Percentiles rank a stretch among this genome's conserved stretches.
These are phyloP conservation scores for Odontocerum albicorne DNA, from an alignment of 2,888 invertebrate genomes.

Conservation along the genomic window DNA sequence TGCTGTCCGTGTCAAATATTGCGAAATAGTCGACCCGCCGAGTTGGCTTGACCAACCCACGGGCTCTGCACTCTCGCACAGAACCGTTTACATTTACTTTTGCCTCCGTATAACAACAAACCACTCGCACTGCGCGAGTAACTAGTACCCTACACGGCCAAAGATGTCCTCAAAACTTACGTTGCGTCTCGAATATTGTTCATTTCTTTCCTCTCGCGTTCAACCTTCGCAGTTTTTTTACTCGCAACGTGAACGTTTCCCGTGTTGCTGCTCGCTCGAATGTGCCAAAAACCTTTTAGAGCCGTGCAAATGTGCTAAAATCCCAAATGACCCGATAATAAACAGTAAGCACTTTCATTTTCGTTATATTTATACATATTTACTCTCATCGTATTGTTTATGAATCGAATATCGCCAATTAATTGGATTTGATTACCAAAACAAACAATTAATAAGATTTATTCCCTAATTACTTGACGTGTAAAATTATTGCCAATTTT, in stretches of 20 bases:
- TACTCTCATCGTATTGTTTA: conserved; percentile 19
- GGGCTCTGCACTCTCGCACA: conserved; percentile 40
- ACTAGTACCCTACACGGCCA: not conserved
- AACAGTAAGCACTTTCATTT: conserved; percentile 25
- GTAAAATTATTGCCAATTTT: too few relatives aligned
- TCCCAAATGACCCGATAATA: not conserved
- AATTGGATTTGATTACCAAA: conserved; percentile 5
- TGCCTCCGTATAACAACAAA: conserved; percentile 18
- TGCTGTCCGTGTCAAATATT: conserved; percentile 51
- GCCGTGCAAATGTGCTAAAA: not conserved
- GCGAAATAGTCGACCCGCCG: conserved; percentile 54
- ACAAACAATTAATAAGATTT: conserved; percentile 11
- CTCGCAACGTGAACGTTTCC: conserved; percentile 1
- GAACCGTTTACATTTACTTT: conserved; percentile 6
- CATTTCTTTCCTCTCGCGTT: conserved; percentile 11
- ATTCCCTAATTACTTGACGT: conserved; percentile 11
- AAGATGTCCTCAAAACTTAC: conserved; percentile 17
- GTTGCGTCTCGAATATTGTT: conserved; percentile 5
- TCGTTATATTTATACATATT: conserved; percentile 16
- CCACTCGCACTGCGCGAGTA: conserved; percentile 7
- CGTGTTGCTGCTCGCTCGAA: not conserved
- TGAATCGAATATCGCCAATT: conserved; percentile 15
- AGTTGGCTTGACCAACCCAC: conserved; percentile 50
- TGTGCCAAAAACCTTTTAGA: not conserved
- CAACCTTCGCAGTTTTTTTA: conserved; percentile 15